These are phyloP conservation scores for Todiramphus saurophagus DNA, from an alignment of 2,113 vertebrate genomes.

Conservation along the genomic window DNA sequence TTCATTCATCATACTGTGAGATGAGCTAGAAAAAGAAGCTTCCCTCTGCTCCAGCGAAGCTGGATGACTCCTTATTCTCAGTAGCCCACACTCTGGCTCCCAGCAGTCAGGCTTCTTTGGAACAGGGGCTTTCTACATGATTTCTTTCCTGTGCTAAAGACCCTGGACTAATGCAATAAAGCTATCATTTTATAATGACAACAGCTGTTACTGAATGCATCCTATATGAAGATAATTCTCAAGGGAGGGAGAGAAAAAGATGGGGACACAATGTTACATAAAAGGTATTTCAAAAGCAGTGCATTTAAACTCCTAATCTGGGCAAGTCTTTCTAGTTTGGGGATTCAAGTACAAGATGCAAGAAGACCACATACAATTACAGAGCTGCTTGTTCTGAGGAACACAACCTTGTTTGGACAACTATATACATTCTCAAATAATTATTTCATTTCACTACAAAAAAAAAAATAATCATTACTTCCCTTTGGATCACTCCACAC, in stretches of 20 bases:
- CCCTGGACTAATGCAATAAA: not conserved
- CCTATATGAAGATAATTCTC: fast-evolving
- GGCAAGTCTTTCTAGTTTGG: constrained; percentile 27
- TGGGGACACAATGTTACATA: not conserved
- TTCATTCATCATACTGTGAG: not conserved
- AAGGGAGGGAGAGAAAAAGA: too few species aligned
- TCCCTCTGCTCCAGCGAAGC: not conserved
- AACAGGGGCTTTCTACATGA: not conserved
- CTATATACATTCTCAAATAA: not conserved
- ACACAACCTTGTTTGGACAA: constrained; percentile 7
- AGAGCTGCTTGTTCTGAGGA: constrained; percentile 18
- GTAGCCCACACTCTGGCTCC: not conserved
- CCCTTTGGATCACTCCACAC: not conserved
- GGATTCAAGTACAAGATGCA: not conserved
- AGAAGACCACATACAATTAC: not conserved
- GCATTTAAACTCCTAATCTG: constrained; percentile 25
- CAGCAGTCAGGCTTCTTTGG: not conserved
- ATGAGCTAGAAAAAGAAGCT: not conserved
- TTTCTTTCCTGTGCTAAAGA: not conserved
- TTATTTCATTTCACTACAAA: not conserved
- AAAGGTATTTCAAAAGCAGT: constrained; percentile 16
- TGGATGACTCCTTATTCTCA: not conserved
- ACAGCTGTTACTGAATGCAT: not conserved
- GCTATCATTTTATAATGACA: fast-evolving
- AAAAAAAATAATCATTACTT: not conserved